Base-by-base conservation (phyloP, 53 echinoderm and acorn worm species). In the Astropecten irregularis region DNA sequence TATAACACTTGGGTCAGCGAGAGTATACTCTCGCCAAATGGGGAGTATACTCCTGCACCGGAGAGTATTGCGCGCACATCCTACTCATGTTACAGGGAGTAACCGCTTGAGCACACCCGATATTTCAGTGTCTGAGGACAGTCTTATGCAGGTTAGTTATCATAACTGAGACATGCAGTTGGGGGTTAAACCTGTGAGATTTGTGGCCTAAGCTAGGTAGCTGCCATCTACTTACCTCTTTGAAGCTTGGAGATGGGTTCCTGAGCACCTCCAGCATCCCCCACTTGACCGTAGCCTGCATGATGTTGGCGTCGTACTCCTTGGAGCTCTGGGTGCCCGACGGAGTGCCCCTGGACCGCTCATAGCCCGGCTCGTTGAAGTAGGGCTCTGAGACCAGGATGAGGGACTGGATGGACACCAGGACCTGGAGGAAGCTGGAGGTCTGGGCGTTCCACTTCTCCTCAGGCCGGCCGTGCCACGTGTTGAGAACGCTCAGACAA, bases 281-380 rank as follows among this genome's bases (percentile, higher is more conserved):
- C 99, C 99, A 99, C 51, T 94, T 92, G 67, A 99, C 99, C 18
- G 99, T 92, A 18, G 99, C 99, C 55, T 99, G 99, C 93, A 94
- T 95, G 69, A 99, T 99, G 74, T 99, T 99, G 2, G 99, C 99
- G 79, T 99, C 99, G 49, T 99, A 99, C 69, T 99, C 99, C 71
- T 92, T 73, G 21, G 99, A 99, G 84, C 99, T 99, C 92, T 92
- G 92, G 44, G 99, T 99, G 3, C 99, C 99, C 31, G 94, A 90
- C 56, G 92, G 94, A 11, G 99, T 99, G 53, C 99, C 99, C 15
- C 99, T 76, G 27, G 99, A 99, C 55, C 99, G 77, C 89, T 99
- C 99, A 73, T 99, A 99, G 31, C 99, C 99, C 6, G 99, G 99
- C 83, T 99, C 99, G 61, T 99, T 99, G 88, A 99, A 99, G 88